These are phyloP conservation scores for Diarsia dahlii DNA, from an alignment of 2,888 invertebrate genomes.

Conservation along the genomic window DNA sequence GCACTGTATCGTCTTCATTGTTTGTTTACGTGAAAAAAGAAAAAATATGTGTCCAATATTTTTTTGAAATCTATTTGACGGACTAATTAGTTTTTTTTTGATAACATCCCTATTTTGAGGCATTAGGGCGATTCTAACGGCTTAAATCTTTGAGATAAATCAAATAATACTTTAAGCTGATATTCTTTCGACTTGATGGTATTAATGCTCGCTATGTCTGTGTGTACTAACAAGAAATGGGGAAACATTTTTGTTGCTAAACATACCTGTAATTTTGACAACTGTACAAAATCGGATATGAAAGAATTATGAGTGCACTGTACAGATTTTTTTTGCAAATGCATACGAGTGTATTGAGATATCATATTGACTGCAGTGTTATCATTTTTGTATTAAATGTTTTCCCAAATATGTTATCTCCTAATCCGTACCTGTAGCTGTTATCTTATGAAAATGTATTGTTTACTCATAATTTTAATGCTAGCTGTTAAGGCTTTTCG, in stretches of 20 bases:
- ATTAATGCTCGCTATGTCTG: conserved; percentile 29
- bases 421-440: conserved; percentile 56
- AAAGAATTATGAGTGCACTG: background rate
- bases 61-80: too few species aligned
- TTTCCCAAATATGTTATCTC: conserved; percentile 35
- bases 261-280: background rate
- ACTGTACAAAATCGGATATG: background rate
- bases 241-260: conserved; percentile 33
- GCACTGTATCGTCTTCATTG: too few species aligned
- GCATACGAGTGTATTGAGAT: background rate
- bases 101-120: too few species aligned
- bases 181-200: conserved; percentile 35
- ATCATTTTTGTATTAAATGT: background rate
- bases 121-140: background rate
- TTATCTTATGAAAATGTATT: conserved; percentile 60
- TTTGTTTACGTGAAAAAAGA: too few species aligned
- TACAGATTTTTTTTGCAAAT: background rate
- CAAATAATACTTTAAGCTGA: conserved; percentile 30
- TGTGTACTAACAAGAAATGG: conserved; percentile 41
- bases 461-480: conserved; percentile 48
- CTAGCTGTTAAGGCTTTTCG: conserved; percentile 59
- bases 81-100: too few species aligned
- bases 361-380: background rate
- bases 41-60: too few species aligned
- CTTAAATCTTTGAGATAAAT: background rate